Conservation (phyloP, 2,888 invertebrate genomes). For the Pollenia griseotomentosa region DNA sequence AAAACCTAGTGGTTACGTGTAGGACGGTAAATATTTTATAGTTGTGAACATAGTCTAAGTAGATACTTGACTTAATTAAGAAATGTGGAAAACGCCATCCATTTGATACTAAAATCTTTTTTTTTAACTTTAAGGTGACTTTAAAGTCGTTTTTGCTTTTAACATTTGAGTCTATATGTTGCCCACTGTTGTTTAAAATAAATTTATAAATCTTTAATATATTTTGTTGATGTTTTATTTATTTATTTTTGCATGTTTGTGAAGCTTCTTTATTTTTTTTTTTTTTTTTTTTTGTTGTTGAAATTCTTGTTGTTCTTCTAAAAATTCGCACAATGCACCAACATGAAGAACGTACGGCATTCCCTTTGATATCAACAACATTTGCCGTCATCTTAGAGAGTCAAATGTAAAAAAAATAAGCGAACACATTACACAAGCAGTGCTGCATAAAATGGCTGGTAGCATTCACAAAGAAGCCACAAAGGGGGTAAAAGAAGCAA, state of each 20-base stretch:
- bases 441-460: neutral
- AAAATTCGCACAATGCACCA: conserved; percentile 65
- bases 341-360: conserved; percentile 67
- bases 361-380: conserved; percentile 69
- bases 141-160: neutral
- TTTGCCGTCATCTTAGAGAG: conserved; percentile 65
- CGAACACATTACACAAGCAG: conserved; percentile 1
- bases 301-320: conserved; percentile 32
- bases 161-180: neutral
- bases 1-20: too few species aligned
- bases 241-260: conserved; percentile 52
- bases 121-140: neutral
- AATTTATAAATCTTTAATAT: conserved; percentile 61
- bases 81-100: too few species aligned
- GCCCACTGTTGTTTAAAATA: neutral
- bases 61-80: too few species aligned
- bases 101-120: too few species aligned
- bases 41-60: too few species aligned
- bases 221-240: conserved; percentile 56
- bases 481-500: conserved; percentile 10
- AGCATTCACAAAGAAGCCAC: conserved; percentile 47
- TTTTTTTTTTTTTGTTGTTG: neutral
- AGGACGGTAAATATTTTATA: too few species aligned
- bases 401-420: conserved; percentile 50
- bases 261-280: neutral